phyloP scores from a whole-genome alignment of 2,797 vertebrate species.

The Nyctalus aviator region DNA sequence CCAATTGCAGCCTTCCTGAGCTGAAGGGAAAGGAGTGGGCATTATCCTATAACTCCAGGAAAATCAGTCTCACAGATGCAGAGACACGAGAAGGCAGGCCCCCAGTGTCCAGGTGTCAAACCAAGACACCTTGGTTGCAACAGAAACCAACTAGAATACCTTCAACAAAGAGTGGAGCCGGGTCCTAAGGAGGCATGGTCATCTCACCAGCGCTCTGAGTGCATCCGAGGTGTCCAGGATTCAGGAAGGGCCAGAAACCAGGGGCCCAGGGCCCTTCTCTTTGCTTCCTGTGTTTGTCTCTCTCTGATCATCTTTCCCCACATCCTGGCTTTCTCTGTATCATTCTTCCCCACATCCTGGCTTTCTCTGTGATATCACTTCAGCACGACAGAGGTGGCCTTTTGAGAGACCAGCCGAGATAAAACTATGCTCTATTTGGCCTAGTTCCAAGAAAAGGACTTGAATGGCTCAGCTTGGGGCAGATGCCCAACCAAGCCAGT shows the following conservation, averaged over 20 bases:
- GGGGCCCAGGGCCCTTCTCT: neutral
- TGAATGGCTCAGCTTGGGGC: neutral
- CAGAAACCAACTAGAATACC: neutral
- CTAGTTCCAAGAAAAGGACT: neutral
- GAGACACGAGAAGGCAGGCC: neutral
- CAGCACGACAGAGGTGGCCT: neutral
- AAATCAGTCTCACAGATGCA: neutral
- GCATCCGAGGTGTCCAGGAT: neutral
- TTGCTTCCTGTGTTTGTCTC: neutral
- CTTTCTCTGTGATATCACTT: neutral
- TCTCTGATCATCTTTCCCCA: neutral
- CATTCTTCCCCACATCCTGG: neutral
- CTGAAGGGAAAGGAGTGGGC: neutral
- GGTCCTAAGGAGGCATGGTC: neutral
- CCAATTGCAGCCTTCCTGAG: neutral
- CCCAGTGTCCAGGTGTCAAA: neutral
- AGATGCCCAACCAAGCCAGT: neutral
- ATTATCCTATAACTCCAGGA: neutral
- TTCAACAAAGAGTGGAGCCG: neutral
- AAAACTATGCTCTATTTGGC: neutral
- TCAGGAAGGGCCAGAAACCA: neutral
- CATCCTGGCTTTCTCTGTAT: neutral
- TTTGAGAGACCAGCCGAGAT: neutral
- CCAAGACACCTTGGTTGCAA: accelerated
- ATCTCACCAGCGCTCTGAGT: neutral